Evolutionary conservation across 2,888 invertebrate species (phyloP).

Genomic region (Pasiphila rectangulata): DNA sequence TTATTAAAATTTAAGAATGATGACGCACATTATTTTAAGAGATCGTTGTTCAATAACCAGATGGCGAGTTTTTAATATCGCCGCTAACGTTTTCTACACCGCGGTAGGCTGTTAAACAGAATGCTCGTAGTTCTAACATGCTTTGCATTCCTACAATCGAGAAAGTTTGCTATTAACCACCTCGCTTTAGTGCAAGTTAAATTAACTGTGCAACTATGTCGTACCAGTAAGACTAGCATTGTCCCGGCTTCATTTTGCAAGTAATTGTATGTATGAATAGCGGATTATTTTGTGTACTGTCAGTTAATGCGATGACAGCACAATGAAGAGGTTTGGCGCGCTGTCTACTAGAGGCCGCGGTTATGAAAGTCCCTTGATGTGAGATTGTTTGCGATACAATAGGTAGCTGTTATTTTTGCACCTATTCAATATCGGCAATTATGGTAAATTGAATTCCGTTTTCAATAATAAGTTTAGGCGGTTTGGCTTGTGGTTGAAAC

Average conservation of each 20-base stretch:
- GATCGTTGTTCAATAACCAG: too few species aligned
- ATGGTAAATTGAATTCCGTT: slow-evolving; percentile 10
- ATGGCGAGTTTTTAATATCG: too few species aligned
- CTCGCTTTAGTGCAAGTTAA: slow-evolving; percentile 51
- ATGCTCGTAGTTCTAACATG: too few species aligned
- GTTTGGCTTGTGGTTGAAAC: not conserved
- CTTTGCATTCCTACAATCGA: not conserved
- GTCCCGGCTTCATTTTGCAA: slow-evolving; percentile 60
- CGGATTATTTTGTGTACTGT: slow-evolving; percentile 76
- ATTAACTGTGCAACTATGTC: slow-evolving; percentile 55
- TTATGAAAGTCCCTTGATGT: slow-evolving; percentile 54
- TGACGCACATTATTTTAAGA: too few species aligned
- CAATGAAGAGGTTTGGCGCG: slow-evolving; percentile 67
- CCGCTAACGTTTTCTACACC: too few species aligned
- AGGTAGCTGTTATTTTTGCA: slow-evolving; percentile 24
- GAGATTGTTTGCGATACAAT: slow-evolving; percentile 36
- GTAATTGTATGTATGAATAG: slow-evolving; percentile 70
- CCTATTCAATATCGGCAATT: slow-evolving; percentile 18
- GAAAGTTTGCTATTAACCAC: slow-evolving; percentile 4
- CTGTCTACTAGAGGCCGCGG: slow-evolving; percentile 55
- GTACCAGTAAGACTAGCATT: slow-evolving; percentile 54
- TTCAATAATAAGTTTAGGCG: not conserved
- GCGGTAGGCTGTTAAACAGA: too few species aligned
- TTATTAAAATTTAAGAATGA: too few species aligned
- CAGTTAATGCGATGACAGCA: slow-evolving; percentile 74